Conservation (phyloP, 2,797 vertebrate species). For the Bradypodion pumilum region DNA sequence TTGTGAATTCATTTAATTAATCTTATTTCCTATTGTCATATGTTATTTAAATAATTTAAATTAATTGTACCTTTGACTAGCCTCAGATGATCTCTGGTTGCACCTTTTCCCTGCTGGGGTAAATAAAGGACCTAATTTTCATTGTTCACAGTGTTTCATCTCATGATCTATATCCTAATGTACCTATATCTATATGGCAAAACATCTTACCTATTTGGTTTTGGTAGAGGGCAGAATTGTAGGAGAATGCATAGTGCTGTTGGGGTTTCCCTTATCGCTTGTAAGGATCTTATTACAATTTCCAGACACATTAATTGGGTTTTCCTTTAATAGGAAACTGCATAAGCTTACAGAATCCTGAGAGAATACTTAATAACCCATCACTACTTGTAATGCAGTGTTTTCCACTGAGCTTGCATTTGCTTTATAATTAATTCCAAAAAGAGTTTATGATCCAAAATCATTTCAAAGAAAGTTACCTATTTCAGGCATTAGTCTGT, state of each 20-base stretch:
- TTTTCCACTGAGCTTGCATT: conserved; percentile 1
- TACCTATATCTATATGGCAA: too few species aligned
- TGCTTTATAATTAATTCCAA: not conserved
- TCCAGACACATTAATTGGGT: not conserved
- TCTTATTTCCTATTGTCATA: too few species aligned
- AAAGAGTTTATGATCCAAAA: not conserved
- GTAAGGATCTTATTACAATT: not conserved
- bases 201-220: not conserved
- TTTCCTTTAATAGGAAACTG: conserved; percentile 32
- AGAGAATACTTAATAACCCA: conserved; percentile 20
- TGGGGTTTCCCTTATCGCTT: not conserved
- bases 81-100: too few species aligned
- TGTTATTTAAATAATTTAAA: too few species aligned
- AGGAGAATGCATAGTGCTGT: not conserved
- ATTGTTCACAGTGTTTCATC: not conserved
- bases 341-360: not conserved
- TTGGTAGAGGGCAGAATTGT: not conserved
- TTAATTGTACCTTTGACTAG: too few species aligned
- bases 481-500: not conserved
- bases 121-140: too few species aligned
- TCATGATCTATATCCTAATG: not conserved
- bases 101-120: too few species aligned
- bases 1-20: too few species aligned
- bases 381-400: not conserved
- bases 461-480: not conserved